Conservation (phyloP, 2,113 vertebrate genomes). For the Leiothrix lutea region DNA sequence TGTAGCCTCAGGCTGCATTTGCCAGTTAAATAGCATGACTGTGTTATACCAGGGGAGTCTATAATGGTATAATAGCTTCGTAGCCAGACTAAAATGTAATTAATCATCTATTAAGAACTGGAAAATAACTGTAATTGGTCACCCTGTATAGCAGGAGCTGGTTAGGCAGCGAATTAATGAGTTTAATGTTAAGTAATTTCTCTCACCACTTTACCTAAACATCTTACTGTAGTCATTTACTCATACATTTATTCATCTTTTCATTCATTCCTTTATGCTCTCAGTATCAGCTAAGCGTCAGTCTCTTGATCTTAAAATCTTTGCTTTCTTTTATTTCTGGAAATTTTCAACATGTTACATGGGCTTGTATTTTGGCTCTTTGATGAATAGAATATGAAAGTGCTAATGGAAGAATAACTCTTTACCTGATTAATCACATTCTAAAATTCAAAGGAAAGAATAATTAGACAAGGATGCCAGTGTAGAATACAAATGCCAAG, state of each 20-base stretch:
- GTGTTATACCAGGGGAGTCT: background rate
- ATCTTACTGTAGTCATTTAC: background rate
- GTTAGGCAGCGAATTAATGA: background rate
- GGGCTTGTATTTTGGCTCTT: background rate
- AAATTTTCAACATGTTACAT: background rate
- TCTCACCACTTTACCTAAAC: background rate
- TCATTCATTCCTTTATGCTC: background rate
- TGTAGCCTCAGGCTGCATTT: background rate
- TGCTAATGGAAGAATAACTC: background rate
- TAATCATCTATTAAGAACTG: conserved; percentile 10
- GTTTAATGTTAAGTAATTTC: background rate
- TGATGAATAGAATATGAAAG: background rate
- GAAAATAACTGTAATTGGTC: background rate
- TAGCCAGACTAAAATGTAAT: background rate
- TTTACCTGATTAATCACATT: background rate
- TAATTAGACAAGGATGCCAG: background rate
- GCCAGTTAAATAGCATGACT: background rate
- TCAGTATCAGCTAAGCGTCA: background rate
- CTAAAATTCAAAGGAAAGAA: background rate
- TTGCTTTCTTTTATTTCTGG: background rate
- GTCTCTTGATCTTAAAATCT: background rate
- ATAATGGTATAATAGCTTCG: background rate
- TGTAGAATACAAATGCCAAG: background rate
- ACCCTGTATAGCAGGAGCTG: background rate
- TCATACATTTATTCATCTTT: background rate